Percentiles rank a stretch among this genome's conserved stretches.
phyloP scores from a whole-genome alignment of 2,888 invertebrate genomes.

The Gymnoscelis rufifasciata region DNA sequence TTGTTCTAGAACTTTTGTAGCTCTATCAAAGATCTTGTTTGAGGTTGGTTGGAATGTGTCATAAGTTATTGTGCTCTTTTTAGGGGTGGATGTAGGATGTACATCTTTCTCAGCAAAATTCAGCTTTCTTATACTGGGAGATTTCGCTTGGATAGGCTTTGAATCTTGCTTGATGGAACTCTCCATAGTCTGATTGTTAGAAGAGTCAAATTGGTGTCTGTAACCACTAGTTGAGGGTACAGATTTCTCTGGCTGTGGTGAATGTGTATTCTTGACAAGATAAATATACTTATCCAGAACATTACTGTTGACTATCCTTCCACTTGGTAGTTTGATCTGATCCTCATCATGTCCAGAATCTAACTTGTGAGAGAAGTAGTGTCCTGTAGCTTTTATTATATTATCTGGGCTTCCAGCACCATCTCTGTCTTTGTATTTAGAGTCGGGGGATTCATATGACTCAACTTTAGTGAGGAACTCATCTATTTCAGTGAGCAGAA shows the following conservation, averaged over 20 bases:
- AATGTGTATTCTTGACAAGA: constrained; percentile 53
- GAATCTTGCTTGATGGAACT: constrained; percentile 30
- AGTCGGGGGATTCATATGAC: constrained; percentile 61
- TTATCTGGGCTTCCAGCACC: constrained; percentile 46
- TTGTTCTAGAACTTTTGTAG: constrained; percentile 66
- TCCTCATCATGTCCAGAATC: constrained; percentile 46
- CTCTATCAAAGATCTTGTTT: constrained; percentile 66
- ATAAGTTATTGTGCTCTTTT: constrained; percentile 38
- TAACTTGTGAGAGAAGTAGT: constrained; percentile 59
- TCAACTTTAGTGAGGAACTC: constrained; percentile 71
- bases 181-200: constrained; percentile 18
- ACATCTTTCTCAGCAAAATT: constrained; percentile 65
- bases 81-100: constrained; percentile 69
- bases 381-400: constrained; percentile 65
- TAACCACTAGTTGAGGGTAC: constrained; percentile 26
- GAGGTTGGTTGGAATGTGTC: constrained; percentile 58
- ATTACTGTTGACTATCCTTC: constrained; percentile 50
- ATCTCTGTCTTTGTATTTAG: constrained; percentile 45
- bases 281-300: constrained; percentile 71
- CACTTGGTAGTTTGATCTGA: constrained; percentile 54
- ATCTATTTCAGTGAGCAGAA: constrained; percentile 70
- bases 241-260: constrained; percentile 37
- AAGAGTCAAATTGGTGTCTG: constrained; percentile 30
- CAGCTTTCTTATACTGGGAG: constrained; percentile 55
- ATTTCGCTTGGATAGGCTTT: constrained; percentile 36